Evolutionary conservation across 2,113 vertebrate species (phyloP).

Genomic region (Eulemur rufifrons): DNA sequence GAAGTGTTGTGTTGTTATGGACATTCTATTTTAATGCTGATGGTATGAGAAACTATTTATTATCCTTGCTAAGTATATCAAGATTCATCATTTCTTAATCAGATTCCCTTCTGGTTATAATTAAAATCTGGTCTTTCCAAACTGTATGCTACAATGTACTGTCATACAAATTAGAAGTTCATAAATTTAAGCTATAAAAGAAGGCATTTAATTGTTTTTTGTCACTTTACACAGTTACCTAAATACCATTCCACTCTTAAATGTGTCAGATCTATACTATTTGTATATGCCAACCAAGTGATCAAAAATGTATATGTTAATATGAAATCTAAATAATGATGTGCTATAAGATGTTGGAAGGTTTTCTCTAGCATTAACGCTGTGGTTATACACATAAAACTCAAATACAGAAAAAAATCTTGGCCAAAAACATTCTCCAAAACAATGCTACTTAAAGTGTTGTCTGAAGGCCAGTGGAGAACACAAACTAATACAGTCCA

Average conservation of each 20-base stretch:
- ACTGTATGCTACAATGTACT: neutral
- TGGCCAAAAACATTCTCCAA: neutral
- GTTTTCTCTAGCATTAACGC: neutral
- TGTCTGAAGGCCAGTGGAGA: neutral
- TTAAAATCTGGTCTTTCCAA: conserved; percentile 57
- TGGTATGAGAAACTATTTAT: conserved; percentile 48
- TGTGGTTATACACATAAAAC: neutral
- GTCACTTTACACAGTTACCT: neutral
- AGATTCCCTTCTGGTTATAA: conserved; percentile 55
- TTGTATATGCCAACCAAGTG: neutral
- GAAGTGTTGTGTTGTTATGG: conserved; percentile 31
- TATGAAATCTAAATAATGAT: neutral
- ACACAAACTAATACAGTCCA: neutral
- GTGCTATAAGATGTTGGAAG: neutral
- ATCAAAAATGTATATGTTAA: neutral
- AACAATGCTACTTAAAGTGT: neutral
- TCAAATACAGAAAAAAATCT: neutral
- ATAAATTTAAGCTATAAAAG: conserved; percentile 42
- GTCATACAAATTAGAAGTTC: conserved; percentile 36
- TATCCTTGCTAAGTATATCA: conserved; percentile 61
- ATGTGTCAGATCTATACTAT: neutral
- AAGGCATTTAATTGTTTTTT: neutral
- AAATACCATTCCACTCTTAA: neutral
- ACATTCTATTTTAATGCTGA: conserved; percentile 48
- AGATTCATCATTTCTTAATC: conserved; percentile 49